phyloP scores from a whole-genome alignment of 2,797 vertebrate genomes.

The Macropus fuliginosus region DNA sequence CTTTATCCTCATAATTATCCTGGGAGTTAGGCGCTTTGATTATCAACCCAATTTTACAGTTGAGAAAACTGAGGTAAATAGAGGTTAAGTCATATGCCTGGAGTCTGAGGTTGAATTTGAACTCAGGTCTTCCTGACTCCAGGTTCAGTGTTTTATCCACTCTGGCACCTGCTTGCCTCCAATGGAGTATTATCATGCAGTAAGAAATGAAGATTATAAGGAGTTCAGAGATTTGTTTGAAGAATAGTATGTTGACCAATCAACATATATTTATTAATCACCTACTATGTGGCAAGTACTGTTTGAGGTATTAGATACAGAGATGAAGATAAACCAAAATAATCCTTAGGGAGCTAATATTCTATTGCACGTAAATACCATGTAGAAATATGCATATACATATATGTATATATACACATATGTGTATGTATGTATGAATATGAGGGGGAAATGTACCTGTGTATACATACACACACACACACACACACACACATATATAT shows the following conservation, averaged over 20 bases:
- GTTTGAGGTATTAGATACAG: neutral
- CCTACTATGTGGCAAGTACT: neutral
- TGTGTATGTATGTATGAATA: no score
- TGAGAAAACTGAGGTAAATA: neutral
- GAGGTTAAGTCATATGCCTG: neutral
- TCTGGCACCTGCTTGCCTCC: no score
- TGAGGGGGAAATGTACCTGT: no score
- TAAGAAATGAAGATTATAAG: neutral
- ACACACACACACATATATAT: no score
- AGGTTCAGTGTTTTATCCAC: neutral
- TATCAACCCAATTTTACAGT: neutral
- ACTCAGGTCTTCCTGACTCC: neutral
- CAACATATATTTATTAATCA: neutral
- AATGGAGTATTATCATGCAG: neutral
- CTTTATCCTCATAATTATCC: neutral
- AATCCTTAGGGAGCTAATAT: neutral
- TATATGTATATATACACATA: neutral
- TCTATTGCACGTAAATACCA: neutral
- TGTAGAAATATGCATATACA: no score
- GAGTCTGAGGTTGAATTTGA: neutral
- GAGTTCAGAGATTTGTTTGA: neutral
- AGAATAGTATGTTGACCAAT: neutral
- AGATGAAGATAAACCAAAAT: neutral
- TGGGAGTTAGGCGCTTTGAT: neutral
- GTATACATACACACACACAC: neutral